Base-by-base conservation (phyloP, 2,888 invertebrate species). In the Tetramorium bicarinatum region DNA sequence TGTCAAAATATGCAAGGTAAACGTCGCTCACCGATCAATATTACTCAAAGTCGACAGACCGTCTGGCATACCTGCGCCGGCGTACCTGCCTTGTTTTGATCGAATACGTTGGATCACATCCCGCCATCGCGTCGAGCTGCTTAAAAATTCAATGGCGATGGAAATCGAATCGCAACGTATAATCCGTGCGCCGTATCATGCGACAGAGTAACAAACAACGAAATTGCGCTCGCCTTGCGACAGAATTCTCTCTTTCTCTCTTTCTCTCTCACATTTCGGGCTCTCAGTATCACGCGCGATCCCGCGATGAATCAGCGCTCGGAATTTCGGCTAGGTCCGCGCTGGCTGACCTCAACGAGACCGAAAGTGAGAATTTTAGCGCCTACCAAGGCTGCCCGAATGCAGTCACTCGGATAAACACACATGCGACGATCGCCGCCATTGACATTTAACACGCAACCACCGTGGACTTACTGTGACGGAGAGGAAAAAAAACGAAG, bases 361-460 rank as follows among this genome's bases (percentile, higher is more conserved):
- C 84, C 83, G 89, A 93, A 91, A 93, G 93, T 92, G 93, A 88
- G 93, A 93, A 91, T 93, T 93, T 92, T 93, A 93, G 91, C 93
- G 92, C 93, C 90, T 92, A 83, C 83, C 93, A 93, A 93, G 93
- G 93, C 90, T 91, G 87, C 90, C 88, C 89, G 91, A 91, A 92
- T 83, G 84, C 87, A 87, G 84, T 74, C 87, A 75, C 77, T 71
- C 87, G 87, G 83, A 88, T 85, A 85, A 87, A 87, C 84, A 84
- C 64, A 75, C 83, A 64, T 64, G 67, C 71, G 66, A 62, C 74
- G 56, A 59, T 69, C 76, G 76, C 66, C 88, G 85, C 84, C 89
- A 89, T 89, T 91, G 91, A 91, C 86, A 91, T 91, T 91, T 86
- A 82, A 84, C 87, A 61, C 83, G 80, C 82, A 74, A 83, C 74